phyloP scores from a whole-genome alignment of 2,888 invertebrate species.

The Tipula vernalis region DNA sequence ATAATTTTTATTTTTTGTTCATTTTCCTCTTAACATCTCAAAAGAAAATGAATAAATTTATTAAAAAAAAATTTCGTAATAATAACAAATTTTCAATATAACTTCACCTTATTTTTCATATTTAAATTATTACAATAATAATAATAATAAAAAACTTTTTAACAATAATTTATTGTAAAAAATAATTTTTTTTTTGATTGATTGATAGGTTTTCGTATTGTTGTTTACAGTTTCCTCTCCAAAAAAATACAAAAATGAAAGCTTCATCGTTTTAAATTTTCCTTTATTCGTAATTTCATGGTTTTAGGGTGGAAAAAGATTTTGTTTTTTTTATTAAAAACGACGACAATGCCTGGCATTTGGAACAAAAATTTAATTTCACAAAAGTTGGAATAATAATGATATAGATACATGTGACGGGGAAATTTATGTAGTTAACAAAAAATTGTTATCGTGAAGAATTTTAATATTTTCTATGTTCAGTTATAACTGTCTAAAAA shows the following conservation, averaged over 20 bases:
- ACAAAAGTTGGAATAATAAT: not conserved
- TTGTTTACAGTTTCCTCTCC: not conserved
- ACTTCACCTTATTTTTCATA: not conserved
- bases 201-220: not conserved
- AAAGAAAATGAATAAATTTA: not conserved
- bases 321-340: not conserved
- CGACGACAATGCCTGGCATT: not conserved
- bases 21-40: not conserved
- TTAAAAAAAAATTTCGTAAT: not conserved
- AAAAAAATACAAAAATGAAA: not conserved
- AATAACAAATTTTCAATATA: slow-evolving; percentile 4
- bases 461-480: not conserved
- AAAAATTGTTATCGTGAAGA: not conserved
- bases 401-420: not conserved
- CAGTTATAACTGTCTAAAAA: not conserved
- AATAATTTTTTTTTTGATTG: not conserved
- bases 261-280: not conserved
- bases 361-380: not conserved
- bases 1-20: not conserved
- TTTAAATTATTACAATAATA: not conserved
- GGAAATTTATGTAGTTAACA: not conserved
- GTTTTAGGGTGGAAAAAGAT: not conserved
- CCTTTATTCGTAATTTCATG: not conserved
- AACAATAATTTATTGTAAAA: not conserved
- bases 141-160: not conserved